Percentiles rank a stretch among this genome's conserved stretches.
Evolutionary conservation across 2,797 vertebrate species (phyloP).

Genomic region (Cossypha caffra): DNA sequence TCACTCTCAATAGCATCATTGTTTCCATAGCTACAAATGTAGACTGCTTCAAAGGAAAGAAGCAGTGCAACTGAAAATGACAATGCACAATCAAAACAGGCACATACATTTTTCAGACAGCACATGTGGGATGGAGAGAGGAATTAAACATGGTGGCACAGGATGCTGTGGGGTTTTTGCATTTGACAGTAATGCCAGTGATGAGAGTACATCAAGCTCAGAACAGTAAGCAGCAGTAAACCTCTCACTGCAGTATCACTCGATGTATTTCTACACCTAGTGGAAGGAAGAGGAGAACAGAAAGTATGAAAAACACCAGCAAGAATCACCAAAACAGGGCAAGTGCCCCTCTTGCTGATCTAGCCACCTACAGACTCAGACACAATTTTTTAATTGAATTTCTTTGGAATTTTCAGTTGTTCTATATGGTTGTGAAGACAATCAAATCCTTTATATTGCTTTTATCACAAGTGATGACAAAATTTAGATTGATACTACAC

Average conservation of each 20-base stretch:
- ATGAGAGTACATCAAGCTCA: background rate
- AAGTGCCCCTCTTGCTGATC: background rate
- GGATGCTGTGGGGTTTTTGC: background rate
- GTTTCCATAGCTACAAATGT: conserved; percentile 65
- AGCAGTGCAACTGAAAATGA: conserved; percentile 43
- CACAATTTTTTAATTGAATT: background rate
- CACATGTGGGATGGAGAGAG: background rate
- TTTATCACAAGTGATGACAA: background rate
- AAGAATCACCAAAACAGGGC: background rate
- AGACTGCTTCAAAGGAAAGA: conserved; percentile 37
- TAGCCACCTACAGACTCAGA: background rate
- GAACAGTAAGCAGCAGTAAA: background rate
- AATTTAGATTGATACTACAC: background rate
- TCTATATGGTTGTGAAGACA: background rate
- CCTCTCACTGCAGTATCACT: background rate
- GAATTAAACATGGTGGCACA: background rate
- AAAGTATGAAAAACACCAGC: background rate
- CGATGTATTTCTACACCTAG: conserved; percentile 32
- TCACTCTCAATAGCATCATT: conserved; percentile 56
- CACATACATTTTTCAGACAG: background rate
- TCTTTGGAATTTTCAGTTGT: background rate
- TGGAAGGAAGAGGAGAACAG: conserved; percentile 12
- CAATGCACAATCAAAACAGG: conserved; percentile 50
- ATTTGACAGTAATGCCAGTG: background rate
- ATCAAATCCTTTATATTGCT: background rate